Percentiles rank a stretch among this genome's conserved stretches.
Evolutionary conservation across 2,113 vertebrate species (phyloP).

Genomic region (Anoura caudifer): DNA sequence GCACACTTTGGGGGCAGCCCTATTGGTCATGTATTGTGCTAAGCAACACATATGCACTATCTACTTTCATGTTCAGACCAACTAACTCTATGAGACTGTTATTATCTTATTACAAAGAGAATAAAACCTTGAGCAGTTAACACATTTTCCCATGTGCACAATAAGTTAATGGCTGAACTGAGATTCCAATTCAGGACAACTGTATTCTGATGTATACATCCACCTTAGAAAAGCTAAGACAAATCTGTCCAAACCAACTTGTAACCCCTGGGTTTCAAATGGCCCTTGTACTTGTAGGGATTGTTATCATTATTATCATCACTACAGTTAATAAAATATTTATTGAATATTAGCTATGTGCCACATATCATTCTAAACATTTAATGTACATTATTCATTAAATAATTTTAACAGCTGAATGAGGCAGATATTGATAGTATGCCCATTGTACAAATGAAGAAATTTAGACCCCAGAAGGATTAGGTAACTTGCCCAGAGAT

Average conservation of each 20-base stretch:
- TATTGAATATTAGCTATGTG: background rate
- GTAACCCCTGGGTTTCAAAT: background rate
- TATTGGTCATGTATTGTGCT: background rate
- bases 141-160: background rate
- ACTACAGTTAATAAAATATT: background rate
- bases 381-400: background rate
- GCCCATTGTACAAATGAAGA: background rate
- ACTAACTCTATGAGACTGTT: background rate
- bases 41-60: background rate
- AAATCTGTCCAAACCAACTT: background rate
- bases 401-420: background rate
- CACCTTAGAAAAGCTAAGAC: background rate
- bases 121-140: background rate
- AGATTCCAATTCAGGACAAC: background rate
- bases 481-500: background rate
- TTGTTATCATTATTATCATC: background rate
- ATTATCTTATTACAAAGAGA: background rate
- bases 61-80: constrained; percentile 14
- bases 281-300: background rate
- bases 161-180: background rate
- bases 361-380: background rate
- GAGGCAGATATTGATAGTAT: background rate
- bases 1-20: background rate
- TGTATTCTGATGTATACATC: background rate
- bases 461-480: background rate